Conservation (phyloP, 2,113 vertebrate species). For the Dicrurus megarhynchus region DNA sequence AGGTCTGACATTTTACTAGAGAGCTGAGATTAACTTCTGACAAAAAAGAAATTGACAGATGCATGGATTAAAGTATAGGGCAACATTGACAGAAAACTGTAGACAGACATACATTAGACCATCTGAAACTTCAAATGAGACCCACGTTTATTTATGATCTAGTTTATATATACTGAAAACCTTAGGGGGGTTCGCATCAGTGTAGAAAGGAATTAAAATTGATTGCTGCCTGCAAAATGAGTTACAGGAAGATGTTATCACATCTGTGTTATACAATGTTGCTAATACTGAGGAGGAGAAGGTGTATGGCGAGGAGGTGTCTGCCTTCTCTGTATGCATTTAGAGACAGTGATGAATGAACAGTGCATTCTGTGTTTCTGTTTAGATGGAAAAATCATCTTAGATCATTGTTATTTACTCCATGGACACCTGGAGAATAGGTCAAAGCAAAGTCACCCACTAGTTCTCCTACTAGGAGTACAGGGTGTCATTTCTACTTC, state of each 20-base stretch:
- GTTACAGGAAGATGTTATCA: background rate
- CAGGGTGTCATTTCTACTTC: background rate
- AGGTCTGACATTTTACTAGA: background rate
- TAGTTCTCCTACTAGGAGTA: background rate
- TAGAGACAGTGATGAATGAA: constrained; percentile 58
- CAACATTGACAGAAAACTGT: background rate
- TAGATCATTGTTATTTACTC: constrained; percentile 13
- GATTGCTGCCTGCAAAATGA: constrained; percentile 29
- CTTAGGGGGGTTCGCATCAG: background rate
- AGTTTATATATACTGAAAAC: background rate
- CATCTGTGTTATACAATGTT: background rate
- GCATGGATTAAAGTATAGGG: background rate
- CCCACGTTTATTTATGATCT: background rate
- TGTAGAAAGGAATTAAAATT: constrained; percentile 33
- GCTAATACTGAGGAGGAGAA: background rate
- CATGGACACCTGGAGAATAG: background rate
- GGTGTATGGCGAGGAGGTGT: background rate
- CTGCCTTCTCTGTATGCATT: constrained; percentile 12
- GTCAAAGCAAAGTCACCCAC: constrained; percentile 36
- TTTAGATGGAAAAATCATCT: constrained; percentile 6
- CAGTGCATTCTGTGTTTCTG: background rate
- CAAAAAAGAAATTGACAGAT: background rate
- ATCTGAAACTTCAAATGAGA: background rate
- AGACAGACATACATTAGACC: background rate
- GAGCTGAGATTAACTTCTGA: background rate